Conservation (phyloP, 2,797 vertebrate genomes). For the Corythornis leucogaster region DNA sequence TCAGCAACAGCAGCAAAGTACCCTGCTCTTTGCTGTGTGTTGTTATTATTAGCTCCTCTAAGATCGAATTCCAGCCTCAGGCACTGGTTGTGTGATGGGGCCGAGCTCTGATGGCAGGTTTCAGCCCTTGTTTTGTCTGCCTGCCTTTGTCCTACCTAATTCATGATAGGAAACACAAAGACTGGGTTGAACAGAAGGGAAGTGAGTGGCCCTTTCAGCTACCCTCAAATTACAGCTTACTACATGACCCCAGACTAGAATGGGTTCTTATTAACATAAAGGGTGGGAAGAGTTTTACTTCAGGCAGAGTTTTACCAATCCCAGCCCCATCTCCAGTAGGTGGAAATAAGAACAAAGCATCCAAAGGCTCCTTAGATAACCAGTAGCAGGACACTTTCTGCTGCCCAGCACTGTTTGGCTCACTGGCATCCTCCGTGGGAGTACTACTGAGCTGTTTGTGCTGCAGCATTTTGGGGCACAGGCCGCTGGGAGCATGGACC, state of each 20-base stretch:
- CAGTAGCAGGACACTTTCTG: neutral
- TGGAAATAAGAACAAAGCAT: neutral
- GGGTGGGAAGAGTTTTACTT: neutral
- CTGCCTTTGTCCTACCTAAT: neutral
- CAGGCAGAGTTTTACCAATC: neutral
- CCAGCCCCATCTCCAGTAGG: neutral
- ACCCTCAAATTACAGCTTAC: neutral
- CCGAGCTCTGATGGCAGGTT: conserved; percentile 36
- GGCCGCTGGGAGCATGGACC: neutral
- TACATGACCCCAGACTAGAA: neutral
- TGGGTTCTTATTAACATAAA: neutral
- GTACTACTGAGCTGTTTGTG: neutral
- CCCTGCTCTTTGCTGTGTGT: conserved; percentile 36
- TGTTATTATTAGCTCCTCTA: conserved; percentile 62
- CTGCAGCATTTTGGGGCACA: neutral
- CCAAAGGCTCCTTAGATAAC: neutral
- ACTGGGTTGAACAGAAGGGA: neutral
- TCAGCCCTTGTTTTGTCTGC: conserved; percentile 34
- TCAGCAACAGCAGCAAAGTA: conserved; percentile 41
- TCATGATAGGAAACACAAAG: neutral
- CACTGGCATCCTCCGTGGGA: neutral
- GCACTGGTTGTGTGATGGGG: conserved; percentile 37
- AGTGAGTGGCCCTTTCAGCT: neutral
- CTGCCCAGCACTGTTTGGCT: neutral
- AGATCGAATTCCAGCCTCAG: conserved; percentile 59